Base-by-base conservation (phyloP, 2,888 invertebrate genomes). In the Drosophila colorata region DNA sequence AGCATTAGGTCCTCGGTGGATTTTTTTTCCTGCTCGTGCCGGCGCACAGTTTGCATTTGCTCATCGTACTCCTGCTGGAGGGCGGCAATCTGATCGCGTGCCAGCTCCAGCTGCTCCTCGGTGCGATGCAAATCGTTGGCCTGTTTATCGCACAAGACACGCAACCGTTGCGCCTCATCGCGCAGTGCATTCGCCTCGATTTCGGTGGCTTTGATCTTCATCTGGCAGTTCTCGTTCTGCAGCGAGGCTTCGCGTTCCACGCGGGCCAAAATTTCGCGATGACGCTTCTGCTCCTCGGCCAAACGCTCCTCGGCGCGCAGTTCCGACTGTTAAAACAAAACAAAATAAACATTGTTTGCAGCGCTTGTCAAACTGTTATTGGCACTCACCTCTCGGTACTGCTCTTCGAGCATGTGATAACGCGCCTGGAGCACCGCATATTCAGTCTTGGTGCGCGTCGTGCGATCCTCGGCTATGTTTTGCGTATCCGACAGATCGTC, bases 401-500 rank as follows among this genome's bases (percentile, higher is more conserved):
- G 92, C 91, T 98, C 98, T 91, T 98, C 98, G 76, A 98, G 94
- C 95, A 97, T 97, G 90, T 97, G 95, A 77, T 98, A 96, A 83
- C 98, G 94, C 38, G 97, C 97, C 90, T 97, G 97, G 40, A 98
- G 94, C 61, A 97, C 96, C 2, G 97, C 97, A 94, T 98, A 98
- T 93, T 98, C 98, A 63, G 98, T 96, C 93, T 98, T 98, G 60
- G 96, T 96, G 87, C 97, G 94, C 58, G 96, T 95, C 92, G 98
- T 98, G 77, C 97, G 94, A 92, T 98, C 97, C 91, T 98, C 98
- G 8, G 96, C 96, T 60, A 96, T 95, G 87, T 95, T 95, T 90
- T 98, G 98, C 52, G 96, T 96, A 92, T 98, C 98, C 49, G 96
- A 96, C 86, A 98, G 93, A 65, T 96, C 95, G 72, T 96, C 96